Conservation (phyloP, 64 coral and sea anemone genomes). For the Montipora sp. region DNA sequence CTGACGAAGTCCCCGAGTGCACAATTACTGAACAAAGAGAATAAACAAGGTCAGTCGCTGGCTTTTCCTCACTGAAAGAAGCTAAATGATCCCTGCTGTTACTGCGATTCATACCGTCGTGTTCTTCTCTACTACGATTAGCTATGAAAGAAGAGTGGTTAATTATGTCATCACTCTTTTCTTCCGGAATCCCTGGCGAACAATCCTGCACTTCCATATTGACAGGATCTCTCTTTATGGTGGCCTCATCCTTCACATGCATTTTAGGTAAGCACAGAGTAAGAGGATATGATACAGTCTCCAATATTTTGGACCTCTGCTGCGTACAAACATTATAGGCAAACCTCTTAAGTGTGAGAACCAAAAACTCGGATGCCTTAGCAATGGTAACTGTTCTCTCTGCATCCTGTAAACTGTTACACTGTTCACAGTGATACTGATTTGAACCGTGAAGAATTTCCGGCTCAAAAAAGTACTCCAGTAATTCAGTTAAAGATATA, state of each 20-base stretch:
- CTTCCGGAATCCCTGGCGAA: neutral
- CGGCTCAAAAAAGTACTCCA: constrained; percentile 93
- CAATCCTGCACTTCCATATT: neutral
- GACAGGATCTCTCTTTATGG: neutral
- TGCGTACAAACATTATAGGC: constrained; percentile 87
- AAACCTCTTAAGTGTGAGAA: constrained; percentile 91
- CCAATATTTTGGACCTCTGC: constrained; percentile 88
- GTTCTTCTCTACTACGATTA: constrained; percentile 55
- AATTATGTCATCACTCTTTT: neutral
- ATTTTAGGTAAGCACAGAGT: constrained; percentile 57
- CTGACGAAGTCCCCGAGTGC: constrained; percentile 93
- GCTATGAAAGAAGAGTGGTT: neutral
- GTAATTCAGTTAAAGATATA: constrained; percentile 68
- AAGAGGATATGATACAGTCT: constrained; percentile 87
- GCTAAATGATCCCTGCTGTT: neutral
- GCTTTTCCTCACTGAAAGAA: constrained; percentile 23
- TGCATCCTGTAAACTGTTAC: constrained; percentile 80
- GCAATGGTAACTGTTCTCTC: constrained; percentile 89
- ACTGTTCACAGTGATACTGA: constrained; percentile 91
- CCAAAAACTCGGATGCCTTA: constrained; percentile 81
- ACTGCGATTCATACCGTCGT: neutral
- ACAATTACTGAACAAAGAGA: constrained; percentile 91
- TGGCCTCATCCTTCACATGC: neutral
- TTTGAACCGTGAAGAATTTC: constrained; percentile 88
- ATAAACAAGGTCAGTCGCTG: constrained; percentile 59